phyloP scores from a whole-genome alignment of 1,140 invertebrate genomes.

The Phymorhynchus buccinoides region DNA sequence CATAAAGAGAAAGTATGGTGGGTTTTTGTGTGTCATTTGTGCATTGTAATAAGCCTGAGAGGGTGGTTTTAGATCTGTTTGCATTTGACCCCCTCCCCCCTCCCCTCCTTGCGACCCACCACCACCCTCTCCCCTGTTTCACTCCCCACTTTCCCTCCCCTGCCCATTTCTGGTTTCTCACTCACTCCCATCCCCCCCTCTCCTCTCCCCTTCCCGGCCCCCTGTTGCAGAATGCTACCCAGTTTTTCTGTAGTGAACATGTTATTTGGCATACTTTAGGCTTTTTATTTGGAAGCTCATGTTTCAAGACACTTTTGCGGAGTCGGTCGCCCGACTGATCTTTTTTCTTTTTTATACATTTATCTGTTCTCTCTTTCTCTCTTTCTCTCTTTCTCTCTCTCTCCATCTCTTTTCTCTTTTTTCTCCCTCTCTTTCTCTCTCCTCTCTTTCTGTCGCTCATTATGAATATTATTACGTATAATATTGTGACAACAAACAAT shows the following conservation, averaged over 20 bases:
- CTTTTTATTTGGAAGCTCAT: conserved; percentile 17
- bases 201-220: background rate
- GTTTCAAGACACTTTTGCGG: background rate
- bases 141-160: too few species aligned
- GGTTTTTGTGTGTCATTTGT: background rate
- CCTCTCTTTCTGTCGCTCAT: conserved; percentile 1
- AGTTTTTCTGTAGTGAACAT: background rate
- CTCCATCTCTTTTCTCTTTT: background rate
- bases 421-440: background rate
- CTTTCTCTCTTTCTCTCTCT: background rate
- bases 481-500: conserved; percentile 24
- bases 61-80: background rate
- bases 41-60: background rate
- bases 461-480: conserved; percentile 28
- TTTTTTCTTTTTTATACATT: conserved; percentile 13
- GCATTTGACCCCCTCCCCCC: too few species aligned
- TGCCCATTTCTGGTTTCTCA: background rate
- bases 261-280: conserved; percentile 25
- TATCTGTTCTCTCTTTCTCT: conserved; percentile 8
- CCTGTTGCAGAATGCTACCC: background rate
- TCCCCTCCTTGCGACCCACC: too few species aligned
- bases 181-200: background rate
- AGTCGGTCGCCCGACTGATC: background rate
- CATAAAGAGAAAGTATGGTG: too few species aligned
- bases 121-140: too few species aligned